Conservation (phyloP, 2,113 vertebrate species). For the Cyanocitta stelleri region DNA sequence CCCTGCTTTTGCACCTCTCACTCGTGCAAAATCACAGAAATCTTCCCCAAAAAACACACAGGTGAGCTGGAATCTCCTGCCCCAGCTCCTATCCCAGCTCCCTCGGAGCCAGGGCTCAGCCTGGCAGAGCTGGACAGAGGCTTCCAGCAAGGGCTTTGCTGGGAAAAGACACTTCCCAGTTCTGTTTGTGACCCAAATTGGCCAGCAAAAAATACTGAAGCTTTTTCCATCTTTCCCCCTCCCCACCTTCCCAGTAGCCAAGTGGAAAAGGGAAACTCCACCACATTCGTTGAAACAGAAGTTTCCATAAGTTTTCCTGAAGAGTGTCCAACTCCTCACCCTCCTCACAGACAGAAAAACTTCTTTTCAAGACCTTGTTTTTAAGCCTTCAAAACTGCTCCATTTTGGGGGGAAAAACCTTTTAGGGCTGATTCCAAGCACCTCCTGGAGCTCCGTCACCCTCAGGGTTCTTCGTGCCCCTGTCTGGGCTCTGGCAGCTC, state of each 20-base stretch:
- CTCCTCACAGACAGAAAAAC: neutral
- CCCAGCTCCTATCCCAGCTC: neutral
- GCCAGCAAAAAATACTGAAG: neutral
- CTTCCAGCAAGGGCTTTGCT: neutral
- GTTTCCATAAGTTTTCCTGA: neutral
- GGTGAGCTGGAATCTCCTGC: rapidly evolving
- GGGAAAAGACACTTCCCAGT: neutral
- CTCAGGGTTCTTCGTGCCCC: rapidly evolving
- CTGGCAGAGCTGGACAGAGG: neutral
- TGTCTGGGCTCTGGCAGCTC: neutral
- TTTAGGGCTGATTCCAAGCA: too few species aligned
- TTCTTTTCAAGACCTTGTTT: neutral
- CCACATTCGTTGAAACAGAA: neutral
- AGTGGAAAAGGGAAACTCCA: neutral
- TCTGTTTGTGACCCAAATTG: neutral
- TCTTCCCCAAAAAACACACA: rapidly evolving
- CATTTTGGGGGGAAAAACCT: rapidly evolving
- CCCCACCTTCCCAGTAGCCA: neutral
- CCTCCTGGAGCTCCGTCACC: neutral
- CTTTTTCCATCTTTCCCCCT: neutral
- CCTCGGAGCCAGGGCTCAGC: neutral
- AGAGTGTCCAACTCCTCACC: neutral
- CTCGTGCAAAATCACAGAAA: neutral
- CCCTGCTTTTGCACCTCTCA: neutral
- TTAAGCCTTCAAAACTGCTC: rapidly evolving